Conservation (phyloP, 2,113 vertebrate species). For the Bufo bufo region DNA sequence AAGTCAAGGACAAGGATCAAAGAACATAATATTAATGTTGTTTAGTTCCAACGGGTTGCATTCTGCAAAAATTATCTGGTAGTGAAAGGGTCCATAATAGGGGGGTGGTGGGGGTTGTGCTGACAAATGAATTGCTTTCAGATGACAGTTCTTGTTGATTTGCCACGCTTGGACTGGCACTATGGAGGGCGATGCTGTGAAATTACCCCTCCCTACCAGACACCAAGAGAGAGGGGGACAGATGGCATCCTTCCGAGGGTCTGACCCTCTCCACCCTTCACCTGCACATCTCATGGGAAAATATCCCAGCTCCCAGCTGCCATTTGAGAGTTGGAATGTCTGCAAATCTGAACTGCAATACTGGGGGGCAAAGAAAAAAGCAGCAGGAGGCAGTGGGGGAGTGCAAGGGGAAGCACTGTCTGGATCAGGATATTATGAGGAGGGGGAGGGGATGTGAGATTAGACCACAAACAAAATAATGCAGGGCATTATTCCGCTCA, state of each 20-base stretch:
- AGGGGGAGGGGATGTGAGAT: conserved; percentile 21
- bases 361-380: conserved; percentile 37
- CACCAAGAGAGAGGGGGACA: conserved; percentile 74
- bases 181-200: conserved; percentile 65
- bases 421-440: conserved; percentile 49
- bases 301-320: conserved; percentile 72
- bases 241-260: conserved; percentile 79
- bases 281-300: conserved; percentile 79
- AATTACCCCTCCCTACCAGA: conserved; percentile 38
- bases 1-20: background rate
- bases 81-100: conserved; percentile 50
- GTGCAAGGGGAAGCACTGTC: conserved; percentile 31
- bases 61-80: conserved; percentile 37
- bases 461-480: conserved; percentile 47
- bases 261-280: conserved; percentile 79
- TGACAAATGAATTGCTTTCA: conserved; percentile 59
- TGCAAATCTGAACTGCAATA: conserved; percentile 60
- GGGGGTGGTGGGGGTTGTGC: conserved; percentile 56
- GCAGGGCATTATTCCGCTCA: background rate
- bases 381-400: conserved; percentile 55
- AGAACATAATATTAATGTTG: background rate
- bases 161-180: conserved; percentile 65
- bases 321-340: conserved; percentile 72
- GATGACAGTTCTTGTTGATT: conserved; percentile 62
- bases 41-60: background rate